Evolutionary conservation across 37 sponge, comb jelly and placozoan species (phyloP).

Genomic region (Ianthella basta): DNA sequence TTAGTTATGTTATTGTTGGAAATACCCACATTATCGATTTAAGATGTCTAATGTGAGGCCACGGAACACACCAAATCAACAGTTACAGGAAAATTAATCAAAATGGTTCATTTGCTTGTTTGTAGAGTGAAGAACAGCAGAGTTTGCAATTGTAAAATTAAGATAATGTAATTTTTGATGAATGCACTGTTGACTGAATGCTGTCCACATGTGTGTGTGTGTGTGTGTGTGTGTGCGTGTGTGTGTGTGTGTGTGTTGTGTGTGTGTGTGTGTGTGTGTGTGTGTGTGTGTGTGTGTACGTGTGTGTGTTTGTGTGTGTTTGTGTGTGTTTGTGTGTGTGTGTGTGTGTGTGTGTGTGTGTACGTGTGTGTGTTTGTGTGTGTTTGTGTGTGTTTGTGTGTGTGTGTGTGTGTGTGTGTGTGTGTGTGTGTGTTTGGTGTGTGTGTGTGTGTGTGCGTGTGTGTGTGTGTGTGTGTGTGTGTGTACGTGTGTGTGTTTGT

Average conservation of each 20-base stretch:
- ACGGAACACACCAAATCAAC: too few relatives aligned
- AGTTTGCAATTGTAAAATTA: too few relatives aligned
- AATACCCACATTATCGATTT: too few relatives aligned
- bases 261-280: not conserved
- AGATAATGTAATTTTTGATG: too few relatives aligned
- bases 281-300: conserved; percentile 16
- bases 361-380: conserved; percentile 19
- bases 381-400: conserved; percentile 30
- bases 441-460: conserved; percentile 34
- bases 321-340: conserved; percentile 22
- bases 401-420: conserved; percentile 30
- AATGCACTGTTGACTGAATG: not conserved
- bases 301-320: conserved; percentile 26
- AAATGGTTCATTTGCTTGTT: too few relatives aligned
- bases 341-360: conserved; percentile 36
- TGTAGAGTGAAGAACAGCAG: too few relatives aligned
- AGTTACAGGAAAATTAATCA: too few relatives aligned
- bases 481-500: conserved; percentile 12
- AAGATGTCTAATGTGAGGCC: too few relatives aligned
- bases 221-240: conserved; percentile 19
- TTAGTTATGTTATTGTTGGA: too few relatives aligned
- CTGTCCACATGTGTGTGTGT: not conserved
- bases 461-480: conserved; percentile 38
- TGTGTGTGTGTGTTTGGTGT: conserved; percentile 26
- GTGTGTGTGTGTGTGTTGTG: conserved; percentile 6